phyloP scores from a whole-genome alignment of 2,888 invertebrate genomes.

The Epirrhoe alternata region DNA sequence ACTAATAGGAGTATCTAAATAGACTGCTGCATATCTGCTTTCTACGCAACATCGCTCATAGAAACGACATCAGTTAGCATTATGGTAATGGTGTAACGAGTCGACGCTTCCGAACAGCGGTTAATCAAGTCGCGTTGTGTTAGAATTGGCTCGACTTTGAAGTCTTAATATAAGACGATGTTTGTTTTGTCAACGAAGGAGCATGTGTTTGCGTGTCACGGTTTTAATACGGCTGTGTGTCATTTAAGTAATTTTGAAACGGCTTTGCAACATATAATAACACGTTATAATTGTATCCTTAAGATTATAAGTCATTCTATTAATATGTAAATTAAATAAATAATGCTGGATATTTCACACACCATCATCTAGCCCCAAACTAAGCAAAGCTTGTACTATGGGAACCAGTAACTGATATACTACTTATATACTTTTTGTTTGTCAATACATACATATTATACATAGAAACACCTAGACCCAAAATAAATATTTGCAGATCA shows the following conservation, averaged over 20 bases:
- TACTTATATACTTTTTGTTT: no score
- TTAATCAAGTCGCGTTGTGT: slow-evolving; percentile 52
- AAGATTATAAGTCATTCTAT: no score
- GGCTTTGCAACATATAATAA: neutral
- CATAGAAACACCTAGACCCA: no score
- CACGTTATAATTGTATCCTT: no score
- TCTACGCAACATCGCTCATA: slow-evolving; percentile 31
- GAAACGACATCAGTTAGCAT: slow-evolving; percentile 66
- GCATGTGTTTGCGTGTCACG: slow-evolving; percentile 28
- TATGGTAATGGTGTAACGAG: slow-evolving; percentile 65
- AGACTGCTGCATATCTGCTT: slow-evolving; percentile 8
- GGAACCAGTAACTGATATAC: no score
- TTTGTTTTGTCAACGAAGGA: slow-evolving; percentile 40
- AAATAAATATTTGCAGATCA: no score
- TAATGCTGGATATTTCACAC: no score
- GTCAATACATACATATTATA: no score
- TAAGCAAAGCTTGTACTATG: no score
- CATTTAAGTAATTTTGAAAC: neutral
- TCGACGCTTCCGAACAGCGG: slow-evolving; percentile 53
- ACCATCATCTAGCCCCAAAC: no score
- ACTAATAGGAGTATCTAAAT: no score
- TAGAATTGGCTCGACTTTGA: slow-evolving; percentile 40
- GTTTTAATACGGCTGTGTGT: slow-evolving; percentile 5
- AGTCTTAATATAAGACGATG: slow-evolving; percentile 42
- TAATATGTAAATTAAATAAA: no score